Base-by-base conservation (phyloP, 1,140 invertebrate genomes). In the Capitella teleta region DNA sequence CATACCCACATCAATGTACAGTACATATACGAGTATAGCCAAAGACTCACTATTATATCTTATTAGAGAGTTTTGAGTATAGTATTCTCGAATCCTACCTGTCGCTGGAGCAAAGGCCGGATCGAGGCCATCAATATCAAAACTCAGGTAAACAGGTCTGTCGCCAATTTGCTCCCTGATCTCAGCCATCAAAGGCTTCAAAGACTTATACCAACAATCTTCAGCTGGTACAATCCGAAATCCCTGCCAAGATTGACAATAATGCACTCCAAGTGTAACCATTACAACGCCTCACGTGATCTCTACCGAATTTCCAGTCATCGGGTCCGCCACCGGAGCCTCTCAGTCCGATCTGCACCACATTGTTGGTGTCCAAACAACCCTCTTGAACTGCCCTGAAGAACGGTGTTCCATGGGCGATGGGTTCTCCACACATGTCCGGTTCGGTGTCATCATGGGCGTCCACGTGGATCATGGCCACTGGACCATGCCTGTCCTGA, bases 71-170 rank as follows among this genome's bases (percentile, higher is more conserved):
- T n/a, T n/a, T n/a, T n/a, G n/a, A n/a, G n/a, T n/a, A n/a, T n/a
- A n/a, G n/a, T n/a, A n/a, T n/a, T n/a, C n/a, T n/a, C n/a, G n/a
- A n/a, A n/a, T n/a, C n/a, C n/a, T 32, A 59, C 89, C 88, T 26
- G 90, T 94, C 57, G 85, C 85, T 5, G 86, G 85, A 14, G 87
- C 87, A 74, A 86, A 83, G 5, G 82, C 58, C n/a, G 84, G 80
- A 74, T 93, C 89, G 42, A 94, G 66, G 0, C 82, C 79, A 70
- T 95, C 90, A 47, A 94, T 89, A 68, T 94, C 90, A 68, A 89
- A 93, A 66, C 86, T 90, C 1, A 94, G 79, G 62, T 95, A 89
- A 16, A 90, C 71, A 1, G 86, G 83, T 53, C 79, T 79, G 10
- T 77, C n/a, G 45, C 78, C 61, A 57, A 65, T 64, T 54, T 59